Percentiles rank a stretch among this genome's conserved stretches.
Evolutionary conservation across 2,888 invertebrate genomes (phyloP).

Genomic region (Ommatoiulus sabulosus): DNA sequence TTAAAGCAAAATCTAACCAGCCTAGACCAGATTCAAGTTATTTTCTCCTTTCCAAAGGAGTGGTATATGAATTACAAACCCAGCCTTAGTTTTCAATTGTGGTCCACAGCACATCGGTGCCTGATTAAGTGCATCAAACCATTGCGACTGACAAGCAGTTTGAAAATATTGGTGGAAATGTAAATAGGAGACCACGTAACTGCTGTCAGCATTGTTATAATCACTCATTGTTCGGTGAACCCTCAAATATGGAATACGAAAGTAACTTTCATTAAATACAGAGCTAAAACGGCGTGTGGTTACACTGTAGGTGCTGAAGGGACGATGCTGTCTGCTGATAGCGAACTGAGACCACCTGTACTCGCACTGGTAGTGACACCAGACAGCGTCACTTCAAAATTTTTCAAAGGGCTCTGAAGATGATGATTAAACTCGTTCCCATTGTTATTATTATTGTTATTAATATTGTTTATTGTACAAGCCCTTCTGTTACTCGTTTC

Average conservation of each 20-base stretch:
- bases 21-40: not conserved
- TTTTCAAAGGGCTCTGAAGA: conserved; percentile 44
- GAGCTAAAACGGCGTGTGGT: conserved; percentile 11
- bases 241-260: conserved; percentile 23
- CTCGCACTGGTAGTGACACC: conserved; percentile 30
- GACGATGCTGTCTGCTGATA: conserved; percentile 18
- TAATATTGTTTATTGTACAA: conserved; percentile 14
- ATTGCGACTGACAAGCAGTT: not conserved
- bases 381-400: conserved; percentile 46
- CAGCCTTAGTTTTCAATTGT: not conserved
- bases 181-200: not conserved
- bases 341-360: conserved; percentile 5
- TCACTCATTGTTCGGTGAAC: not conserved
- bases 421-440: conserved; percentile 41
- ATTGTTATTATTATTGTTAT: conserved; percentile 47
- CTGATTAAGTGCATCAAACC: not conserved
- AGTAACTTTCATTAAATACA: conserved; percentile 19
- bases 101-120: not conserved
- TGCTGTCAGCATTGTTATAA: not conserved
- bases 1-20: not conserved
- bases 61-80: not conserved
- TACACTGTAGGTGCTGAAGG: not conserved
- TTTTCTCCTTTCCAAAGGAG: not conserved
- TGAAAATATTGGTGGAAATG: not conserved
- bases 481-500: conserved; percentile 36